Conservation (phyloP, 1,140 invertebrate genomes). For the Megalopta genalis region DNA sequence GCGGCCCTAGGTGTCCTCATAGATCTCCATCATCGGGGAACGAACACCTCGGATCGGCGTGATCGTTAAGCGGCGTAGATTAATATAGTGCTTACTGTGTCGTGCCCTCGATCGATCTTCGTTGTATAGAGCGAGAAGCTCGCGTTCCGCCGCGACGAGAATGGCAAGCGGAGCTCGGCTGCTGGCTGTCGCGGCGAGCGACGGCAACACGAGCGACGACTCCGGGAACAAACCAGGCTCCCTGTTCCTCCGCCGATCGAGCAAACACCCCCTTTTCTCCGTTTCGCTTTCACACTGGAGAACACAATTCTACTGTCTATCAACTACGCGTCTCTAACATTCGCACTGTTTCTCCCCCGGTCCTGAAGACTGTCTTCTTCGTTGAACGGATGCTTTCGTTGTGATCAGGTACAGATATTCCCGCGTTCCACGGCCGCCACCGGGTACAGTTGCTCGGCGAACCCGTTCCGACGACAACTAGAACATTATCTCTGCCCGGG, state of each 20-base stretch:
- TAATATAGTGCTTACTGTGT: constrained; percentile 3
- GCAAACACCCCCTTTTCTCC: neutral
- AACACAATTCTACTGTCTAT: constrained; percentile 24
- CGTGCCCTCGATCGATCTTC: constrained; percentile 36
- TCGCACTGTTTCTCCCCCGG: no score
- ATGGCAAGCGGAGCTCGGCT: no score
- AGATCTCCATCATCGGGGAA: constrained; percentile 59
- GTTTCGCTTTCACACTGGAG: constrained; percentile 8
- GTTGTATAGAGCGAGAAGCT: constrained; percentile 34
- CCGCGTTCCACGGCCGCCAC: constrained; percentile 1
- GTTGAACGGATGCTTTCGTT: constrained; percentile 54
- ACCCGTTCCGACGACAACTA: constrained; percentile 21
- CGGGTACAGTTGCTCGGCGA: neutral
- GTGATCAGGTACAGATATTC: constrained; percentile 63
- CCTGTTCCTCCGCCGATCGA: neutral
- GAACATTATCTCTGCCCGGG: constrained; percentile 31
- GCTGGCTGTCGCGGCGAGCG: constrained; percentile 34
- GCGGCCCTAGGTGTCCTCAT: constrained; percentile 57
- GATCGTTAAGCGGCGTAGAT: neutral
- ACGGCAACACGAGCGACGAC: constrained; percentile 46
- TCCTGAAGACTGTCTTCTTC: constrained; percentile 8
- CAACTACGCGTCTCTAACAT: constrained; percentile 9
- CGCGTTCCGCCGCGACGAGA: neutral
- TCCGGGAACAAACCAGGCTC: neutral
- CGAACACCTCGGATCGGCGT: neutral